Evolutionary conservation across 2,888 invertebrate genomes (phyloP), one percentile per base, ranked within the genome.

Genomic region (Oxyteleia sp.): DNA sequence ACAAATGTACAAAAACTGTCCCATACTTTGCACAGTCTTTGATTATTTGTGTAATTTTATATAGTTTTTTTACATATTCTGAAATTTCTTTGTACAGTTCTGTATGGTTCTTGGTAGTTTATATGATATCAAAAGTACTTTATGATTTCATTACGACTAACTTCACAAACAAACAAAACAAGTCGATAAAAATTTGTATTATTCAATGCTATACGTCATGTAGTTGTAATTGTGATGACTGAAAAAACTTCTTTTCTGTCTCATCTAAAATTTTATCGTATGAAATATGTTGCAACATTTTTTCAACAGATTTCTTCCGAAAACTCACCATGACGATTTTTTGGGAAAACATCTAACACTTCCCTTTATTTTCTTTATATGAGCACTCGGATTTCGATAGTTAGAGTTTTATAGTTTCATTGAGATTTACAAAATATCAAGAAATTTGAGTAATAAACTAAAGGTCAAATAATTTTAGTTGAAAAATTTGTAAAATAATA

Each of bases 101-200:
- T 72, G 72, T 32, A 72, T 72, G 51, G 66, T 72, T 80, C 16
- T 26, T 72, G 59, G 57, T 72, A 61, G 23, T 72, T 80, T 66
- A 72, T 72, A 57, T 72, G 66, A 72, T 80, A 80, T 80, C 79
- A 80, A 80, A 80, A 80, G 79, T 80, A 80, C 64, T 79, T 71
- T 49, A 71, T 64, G 71, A 79, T 79, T 57, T 23, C 41, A 49
- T 71, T 71, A 64, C 78, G 38, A 71, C 55, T 79, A 71, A 64
- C 47, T 53, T 71, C 26, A 32, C 47, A 71, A 71, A 63, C 47
- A 64, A 75, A 71, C 55, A 55, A 79, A 79, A 71, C 71, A 47
- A 66, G 20, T 76, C n/a, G 59, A 68, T 76, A 76, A 59, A 76
- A 79, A 53, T 64, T 47, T 79, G 64, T 71, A 71, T 79, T 57